Conservation (phyloP, 2,888 invertebrate genomes). For the Cheilosia grossa region DNA sequence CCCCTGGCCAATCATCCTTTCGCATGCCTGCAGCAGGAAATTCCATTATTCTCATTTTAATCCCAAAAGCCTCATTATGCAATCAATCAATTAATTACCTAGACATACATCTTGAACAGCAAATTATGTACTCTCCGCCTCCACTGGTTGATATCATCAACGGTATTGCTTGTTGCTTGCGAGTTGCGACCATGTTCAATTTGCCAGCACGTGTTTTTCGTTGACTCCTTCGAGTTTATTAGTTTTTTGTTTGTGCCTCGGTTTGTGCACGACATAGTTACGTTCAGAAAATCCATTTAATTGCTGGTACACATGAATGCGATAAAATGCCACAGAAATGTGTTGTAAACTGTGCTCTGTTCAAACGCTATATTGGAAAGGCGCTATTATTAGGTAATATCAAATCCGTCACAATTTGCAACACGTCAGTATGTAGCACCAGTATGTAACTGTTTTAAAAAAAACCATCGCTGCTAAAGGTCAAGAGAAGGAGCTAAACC, state of each 20-base stretch:
- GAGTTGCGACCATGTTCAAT: slow-evolving; percentile 30
- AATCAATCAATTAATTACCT: background rate
- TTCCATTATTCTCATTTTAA: no score
- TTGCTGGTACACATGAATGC: background rate
- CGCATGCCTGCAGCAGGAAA: no score
- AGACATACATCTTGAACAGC: no score
- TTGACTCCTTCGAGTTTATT: slow-evolving; percentile 15
- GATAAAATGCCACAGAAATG: background rate
- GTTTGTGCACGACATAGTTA: background rate
- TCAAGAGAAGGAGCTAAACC: no score
- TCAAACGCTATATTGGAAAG: no score
- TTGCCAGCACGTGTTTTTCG: slow-evolving; percentile 40
- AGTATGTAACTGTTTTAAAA: no score
- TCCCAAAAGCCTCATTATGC: background rate
- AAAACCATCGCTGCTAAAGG: no score
- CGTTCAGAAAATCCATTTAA: background rate
- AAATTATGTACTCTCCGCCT: background rate
- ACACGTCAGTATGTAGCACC: no score
- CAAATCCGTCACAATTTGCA: no score
- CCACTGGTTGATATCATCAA: slow-evolving; percentile 21
- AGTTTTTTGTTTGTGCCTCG: background rate
- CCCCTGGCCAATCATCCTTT: no score
- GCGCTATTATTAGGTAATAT: no score
- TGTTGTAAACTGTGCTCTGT: background rate
- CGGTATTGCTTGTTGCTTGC: slow-evolving; percentile 11